Evolutionary conservation across 2,888 invertebrate species (phyloP).

Genomic region (Lepidocyrtoides sp.): DNA sequence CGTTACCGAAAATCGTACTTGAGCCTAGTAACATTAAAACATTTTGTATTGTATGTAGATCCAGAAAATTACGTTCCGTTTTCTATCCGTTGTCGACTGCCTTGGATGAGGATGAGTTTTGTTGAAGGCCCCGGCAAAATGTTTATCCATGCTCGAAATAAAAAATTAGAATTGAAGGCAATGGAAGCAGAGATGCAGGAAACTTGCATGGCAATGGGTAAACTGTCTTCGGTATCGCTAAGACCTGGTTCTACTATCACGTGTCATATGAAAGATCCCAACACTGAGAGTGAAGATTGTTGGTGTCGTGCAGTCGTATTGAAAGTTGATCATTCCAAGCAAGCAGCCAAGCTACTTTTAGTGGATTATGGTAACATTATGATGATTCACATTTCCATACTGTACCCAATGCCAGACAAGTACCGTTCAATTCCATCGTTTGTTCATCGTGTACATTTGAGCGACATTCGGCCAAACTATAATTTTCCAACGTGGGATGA

Average conservation of each 20-base stretch:
- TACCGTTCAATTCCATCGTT: slow-evolving; percentile 44
- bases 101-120: slow-evolving; percentile 30
- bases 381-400: neutral
- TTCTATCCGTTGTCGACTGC: neutral
- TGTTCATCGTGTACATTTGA: slow-evolving; percentile 44
- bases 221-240: neutral
- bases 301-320: slow-evolving; percentile 23
- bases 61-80: slow-evolving; percentile 28
- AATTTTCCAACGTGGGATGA: neutral
- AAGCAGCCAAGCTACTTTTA: neutral
- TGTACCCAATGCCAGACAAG: neutral
- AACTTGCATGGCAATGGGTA: neutral
- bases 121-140: slow-evolving; percentile 31
- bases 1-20: too few species aligned
- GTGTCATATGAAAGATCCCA: slow-evolving; percentile 8
- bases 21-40: too few species aligned
- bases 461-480: neutral
- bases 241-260: neutral
- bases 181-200: neutral
- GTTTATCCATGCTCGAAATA: neutral
- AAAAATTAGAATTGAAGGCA: neutral
- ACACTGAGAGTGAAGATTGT: neutral
- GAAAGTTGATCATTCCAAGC: too few species aligned
- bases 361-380: slow-evolving; percentile 52
- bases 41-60: neutral